Evolutionary conservation across 2,888 invertebrate genomes (phyloP), one percentile per base, ranked within the genome.

Genomic region (Hypomecis atomaria): DNA sequence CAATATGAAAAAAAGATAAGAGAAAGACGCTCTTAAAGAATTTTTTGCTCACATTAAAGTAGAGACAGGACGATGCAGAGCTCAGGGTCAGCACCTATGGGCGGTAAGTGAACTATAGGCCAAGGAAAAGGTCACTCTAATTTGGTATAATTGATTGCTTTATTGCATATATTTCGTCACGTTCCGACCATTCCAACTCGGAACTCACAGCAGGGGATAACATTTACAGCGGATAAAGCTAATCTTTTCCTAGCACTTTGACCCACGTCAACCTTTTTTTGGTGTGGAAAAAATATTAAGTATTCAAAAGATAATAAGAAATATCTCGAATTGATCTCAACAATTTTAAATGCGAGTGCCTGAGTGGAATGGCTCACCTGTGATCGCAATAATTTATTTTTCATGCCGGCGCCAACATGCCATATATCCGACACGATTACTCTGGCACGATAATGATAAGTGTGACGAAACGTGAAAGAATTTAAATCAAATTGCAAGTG

Each of bases 401-500:
- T 47, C 0, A 9, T 42, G 45, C 45, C 38, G 59, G 63, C 63
- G 59, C 63, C 50, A 60, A 59, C 36, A 65, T 65, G 37, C 50
- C 52, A 54, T 47, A 23, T 37, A 7, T 48, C 60, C 53, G 60
- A 65, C 59, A 69, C 59, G 11, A 47, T 43, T 48, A 44, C 57
- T 60, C 48, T 45, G 62, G 59, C 52, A 60, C 57, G 65, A 58
- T 52, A 65, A 57, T 61, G 60, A 65, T 48, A 65, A 60, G 57
- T 67, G 69, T 74, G 74, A 71, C 70, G 73, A 78, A 73, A 71
- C 71, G 62, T 67, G 69, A 73, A 78, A 76, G 77, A 81, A 81
- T 82, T 77, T 73, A 69, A 79, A 77, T 72, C 75, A 70, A 78
- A 77, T 71, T 83, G 73, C 71, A 67, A 65, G 64, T 62, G 68